Percentiles rank a stretch among this genome's conserved stretches.
Conservation (phyloP, 2,888 invertebrate genomes). For the Epistrophe grossulariae region DNA sequence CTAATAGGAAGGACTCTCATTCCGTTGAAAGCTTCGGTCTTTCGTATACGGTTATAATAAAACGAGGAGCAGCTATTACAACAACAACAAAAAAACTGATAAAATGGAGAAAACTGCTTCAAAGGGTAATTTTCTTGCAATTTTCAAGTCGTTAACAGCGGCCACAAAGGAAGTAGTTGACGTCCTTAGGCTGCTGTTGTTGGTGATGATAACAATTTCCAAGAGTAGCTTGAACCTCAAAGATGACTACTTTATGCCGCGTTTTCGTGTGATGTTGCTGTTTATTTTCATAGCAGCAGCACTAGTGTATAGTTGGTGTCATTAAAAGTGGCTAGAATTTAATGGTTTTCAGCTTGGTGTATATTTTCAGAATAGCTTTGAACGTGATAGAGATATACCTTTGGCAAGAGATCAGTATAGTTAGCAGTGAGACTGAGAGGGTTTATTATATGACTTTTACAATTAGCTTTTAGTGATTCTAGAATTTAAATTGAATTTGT, state of each 20-base stretch:
- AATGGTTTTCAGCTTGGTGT: slow-evolving; percentile 37
- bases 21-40: slow-evolving; percentile 7
- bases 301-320: slow-evolving; percentile 12
- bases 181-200: slow-evolving; percentile 68
- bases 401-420: not conserved
- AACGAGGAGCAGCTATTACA: slow-evolving; percentile 32
- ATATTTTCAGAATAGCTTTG: not conserved
- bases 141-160: slow-evolving; percentile 82
- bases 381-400: not conserved
- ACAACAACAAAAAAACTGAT: slow-evolving; percentile 15
- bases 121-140: slow-evolving; percentile 82
- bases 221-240: slow-evolving; percentile 25
- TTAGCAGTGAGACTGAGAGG: not conserved
- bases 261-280: slow-evolving; percentile 37
- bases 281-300: slow-evolving; percentile 18
- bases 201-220: slow-evolving; percentile 63
- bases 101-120: slow-evolving; percentile 37
- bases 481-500: not conserved
- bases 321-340: slow-evolving; percentile 58
- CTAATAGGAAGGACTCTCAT: slow-evolving; percentile 60
- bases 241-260: slow-evolving; percentile 63
- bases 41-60: slow-evolving; percentile 51
- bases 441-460: slow-evolving; percentile 1
- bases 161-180: slow-evolving; percentile 74
- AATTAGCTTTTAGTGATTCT: not conserved